Conservation (phyloP, 2,888 invertebrate species). For the Andrena chrysosceles region DNA sequence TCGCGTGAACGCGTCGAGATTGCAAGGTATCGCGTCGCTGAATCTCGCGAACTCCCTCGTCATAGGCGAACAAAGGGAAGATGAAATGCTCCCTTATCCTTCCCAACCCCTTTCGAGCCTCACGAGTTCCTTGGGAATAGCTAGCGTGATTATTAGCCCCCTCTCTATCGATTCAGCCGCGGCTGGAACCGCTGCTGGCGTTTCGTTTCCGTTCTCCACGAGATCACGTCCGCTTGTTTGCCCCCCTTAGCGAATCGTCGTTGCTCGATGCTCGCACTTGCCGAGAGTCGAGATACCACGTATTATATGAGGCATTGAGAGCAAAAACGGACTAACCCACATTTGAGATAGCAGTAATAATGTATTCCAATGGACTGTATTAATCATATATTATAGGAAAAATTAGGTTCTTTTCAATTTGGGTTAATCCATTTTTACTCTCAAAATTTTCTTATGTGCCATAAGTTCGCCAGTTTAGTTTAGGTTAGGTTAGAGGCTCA, state of each 20-base stretch:
- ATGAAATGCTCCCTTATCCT: not conserved
- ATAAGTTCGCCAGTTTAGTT: no score
- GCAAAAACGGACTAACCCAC: no score
- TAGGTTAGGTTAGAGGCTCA: no score
- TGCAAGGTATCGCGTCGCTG: constrained; percentile 3
- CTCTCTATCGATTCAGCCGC: constrained; percentile 22
- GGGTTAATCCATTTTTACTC: no score
- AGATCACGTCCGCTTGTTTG: constrained; percentile 46
- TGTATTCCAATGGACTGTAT: no score
- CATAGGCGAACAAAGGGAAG: not conserved
- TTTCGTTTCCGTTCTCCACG: constrained; percentile 7
- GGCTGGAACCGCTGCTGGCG: not conserved
- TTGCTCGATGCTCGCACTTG: constrained; percentile 26
- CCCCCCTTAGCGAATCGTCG: constrained; percentile 39
- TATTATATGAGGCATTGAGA: no score
- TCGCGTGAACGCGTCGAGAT: not conserved
- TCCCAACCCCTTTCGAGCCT: not conserved
- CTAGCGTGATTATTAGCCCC: constrained; percentile 33
- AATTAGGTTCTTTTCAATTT: no score
- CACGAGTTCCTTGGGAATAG: constrained; percentile 15
- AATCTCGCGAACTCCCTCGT: not conserved
- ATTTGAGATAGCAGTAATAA: no score
- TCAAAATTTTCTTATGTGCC: no score
- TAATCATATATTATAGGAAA: no score
- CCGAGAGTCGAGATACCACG: no score